phyloP scores from a whole-genome alignment of 64 coral and sea anemone genomes.

The Montipora capricornis region DNA sequence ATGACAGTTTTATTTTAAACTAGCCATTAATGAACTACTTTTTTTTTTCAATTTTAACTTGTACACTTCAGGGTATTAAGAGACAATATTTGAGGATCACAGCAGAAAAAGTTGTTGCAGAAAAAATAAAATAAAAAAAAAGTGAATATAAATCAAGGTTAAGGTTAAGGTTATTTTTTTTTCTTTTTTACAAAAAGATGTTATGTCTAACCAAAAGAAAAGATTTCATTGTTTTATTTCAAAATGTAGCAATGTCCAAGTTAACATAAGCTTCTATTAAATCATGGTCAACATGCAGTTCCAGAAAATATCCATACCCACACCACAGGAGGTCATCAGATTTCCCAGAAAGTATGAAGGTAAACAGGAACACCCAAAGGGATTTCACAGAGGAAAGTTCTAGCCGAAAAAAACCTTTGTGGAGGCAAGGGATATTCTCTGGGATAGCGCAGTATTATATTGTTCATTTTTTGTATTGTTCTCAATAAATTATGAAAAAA shows the following conservation, averaged over 20 bases:
- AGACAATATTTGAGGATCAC: conserved; percentile 6
- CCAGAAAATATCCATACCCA: neutral
- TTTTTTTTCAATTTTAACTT: conserved; percentile 20
- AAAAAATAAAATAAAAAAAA: neutral
- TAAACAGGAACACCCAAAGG: neutral
- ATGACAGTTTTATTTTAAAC: no score
- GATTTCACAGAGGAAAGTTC: neutral
- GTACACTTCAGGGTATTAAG: conserved; percentile 21
- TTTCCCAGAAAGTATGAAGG: neutral
- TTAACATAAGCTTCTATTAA: neutral
- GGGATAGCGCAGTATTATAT: neutral
- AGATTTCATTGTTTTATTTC: no score
- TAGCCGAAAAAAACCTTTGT: neutral
- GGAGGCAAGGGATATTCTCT: neutral
- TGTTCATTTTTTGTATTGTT: neutral
- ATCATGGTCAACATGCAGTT: neutral
- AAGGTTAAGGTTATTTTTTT: no score
- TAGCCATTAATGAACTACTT: neutral
- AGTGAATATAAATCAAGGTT: no score
- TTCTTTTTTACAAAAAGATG: neutral
- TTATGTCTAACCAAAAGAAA: no score
- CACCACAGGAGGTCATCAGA: no score
- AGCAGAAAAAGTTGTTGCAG: conserved; percentile 22
- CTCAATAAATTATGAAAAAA: neutral
- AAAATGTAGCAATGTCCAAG: no score